phyloP scores from a whole-genome alignment of 2,888 invertebrate species.

The Mechanitis messenoides region DNA sequence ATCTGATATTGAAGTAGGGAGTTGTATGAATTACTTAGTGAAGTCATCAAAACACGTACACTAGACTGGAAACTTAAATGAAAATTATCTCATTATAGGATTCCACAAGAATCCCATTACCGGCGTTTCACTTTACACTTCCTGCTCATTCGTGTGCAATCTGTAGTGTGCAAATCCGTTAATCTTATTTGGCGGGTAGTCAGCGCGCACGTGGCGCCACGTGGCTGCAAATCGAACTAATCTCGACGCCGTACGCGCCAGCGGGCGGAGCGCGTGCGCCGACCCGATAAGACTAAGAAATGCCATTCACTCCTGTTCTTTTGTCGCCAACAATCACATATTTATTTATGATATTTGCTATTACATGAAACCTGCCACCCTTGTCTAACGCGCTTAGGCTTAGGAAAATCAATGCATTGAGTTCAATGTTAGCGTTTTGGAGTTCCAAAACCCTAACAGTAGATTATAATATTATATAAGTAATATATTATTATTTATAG shows the following conservation, averaged over 20 bases:
- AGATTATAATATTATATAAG: no score
- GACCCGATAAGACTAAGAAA: constrained; percentile 71
- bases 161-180: constrained; percentile 77
- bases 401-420: constrained; percentile 23
- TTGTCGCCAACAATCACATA: constrained; percentile 74
- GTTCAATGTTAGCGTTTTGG: not conserved
- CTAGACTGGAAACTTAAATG: not conserved
- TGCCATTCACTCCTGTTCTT: constrained; percentile 73
- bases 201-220: constrained; percentile 69
- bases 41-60: not conserved
- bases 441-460: no score
- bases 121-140: constrained; percentile 75
- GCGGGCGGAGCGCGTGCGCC: constrained; percentile 65
- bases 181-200: constrained; percentile 73
- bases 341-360: constrained; percentile 75
- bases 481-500: no score
- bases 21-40: no score
- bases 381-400: constrained; percentile 25
- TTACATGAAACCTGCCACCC: constrained; percentile 67
- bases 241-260: constrained; percentile 69
- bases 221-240: constrained; percentile 73
- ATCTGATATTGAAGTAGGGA: no score
- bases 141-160: constrained; percentile 75
- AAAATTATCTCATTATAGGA: constrained; percentile 44
- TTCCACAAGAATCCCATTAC: constrained; percentile 70